Conservation (phyloP, 2,113 vertebrate genomes). For the Tachuris rubrigastra region DNA sequence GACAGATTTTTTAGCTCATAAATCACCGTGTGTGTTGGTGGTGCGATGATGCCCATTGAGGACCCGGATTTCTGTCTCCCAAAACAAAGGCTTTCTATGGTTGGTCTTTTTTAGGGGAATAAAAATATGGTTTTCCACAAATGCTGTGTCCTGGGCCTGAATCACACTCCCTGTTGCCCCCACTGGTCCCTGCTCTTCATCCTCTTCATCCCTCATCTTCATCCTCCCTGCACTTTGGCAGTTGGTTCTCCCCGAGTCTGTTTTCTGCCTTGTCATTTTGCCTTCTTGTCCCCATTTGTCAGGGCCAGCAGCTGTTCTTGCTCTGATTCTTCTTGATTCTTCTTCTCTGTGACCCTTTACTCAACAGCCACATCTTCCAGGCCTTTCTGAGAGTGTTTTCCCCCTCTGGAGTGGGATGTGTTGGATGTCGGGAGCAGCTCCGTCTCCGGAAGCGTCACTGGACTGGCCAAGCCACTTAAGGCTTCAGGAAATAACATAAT, state of each 20-base stretch:
- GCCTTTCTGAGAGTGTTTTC: background rate
- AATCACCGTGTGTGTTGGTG: background rate
- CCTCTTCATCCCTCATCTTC: too few relatives aligned
- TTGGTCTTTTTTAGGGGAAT: background rate
- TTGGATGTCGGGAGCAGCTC: background rate
- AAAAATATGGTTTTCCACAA: background rate
- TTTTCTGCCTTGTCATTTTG: background rate
- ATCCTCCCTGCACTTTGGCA: background rate
- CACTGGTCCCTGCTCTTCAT: background rate
- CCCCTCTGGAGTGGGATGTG: background rate
- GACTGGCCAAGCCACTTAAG: constrained; percentile 44
- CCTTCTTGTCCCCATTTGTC: background rate
- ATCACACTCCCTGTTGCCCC: background rate
- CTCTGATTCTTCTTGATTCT: background rate
- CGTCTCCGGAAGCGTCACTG: background rate
- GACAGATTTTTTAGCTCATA: background rate
- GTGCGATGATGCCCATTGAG: background rate
- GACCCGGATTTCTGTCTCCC: background rate
- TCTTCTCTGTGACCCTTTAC: background rate
- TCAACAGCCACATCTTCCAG: background rate
- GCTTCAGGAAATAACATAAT: constrained; percentile 61
- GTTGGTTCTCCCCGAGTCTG: fast-evolving
- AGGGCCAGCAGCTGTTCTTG: background rate
- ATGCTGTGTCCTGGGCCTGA: background rate
- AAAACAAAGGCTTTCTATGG: background rate